phyloP scores from a whole-genome alignment of 2,797 vertebrate genomes.

The Bradypodion ventrale region DNA sequence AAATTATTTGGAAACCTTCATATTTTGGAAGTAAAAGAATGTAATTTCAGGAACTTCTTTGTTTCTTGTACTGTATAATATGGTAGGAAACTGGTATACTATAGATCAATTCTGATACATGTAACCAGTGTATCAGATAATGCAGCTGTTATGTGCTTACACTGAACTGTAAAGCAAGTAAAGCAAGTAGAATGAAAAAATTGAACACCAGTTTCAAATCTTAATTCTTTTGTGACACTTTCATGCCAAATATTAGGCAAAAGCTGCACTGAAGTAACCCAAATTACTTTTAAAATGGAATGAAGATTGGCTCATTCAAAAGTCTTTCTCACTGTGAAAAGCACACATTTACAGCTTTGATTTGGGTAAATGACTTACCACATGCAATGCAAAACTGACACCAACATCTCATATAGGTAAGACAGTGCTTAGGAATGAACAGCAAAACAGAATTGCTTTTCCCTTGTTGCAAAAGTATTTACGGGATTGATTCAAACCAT shows the following conservation, averaged over 20 bases:
- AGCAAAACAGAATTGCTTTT: conserved; percentile 11
- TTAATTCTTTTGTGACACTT: neutral
- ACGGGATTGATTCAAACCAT: neutral
- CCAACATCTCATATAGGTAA: conserved; percentile 5
- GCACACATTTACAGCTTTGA: no score
- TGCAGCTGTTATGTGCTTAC: neutral
- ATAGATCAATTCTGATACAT: neutral
- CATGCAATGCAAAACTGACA: neutral
- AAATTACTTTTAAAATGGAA: neutral
- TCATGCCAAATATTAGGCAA: neutral
- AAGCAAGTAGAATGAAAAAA: neutral
- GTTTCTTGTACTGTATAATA: conserved; percentile 53
- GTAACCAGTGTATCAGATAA: neutral
- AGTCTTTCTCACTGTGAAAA: neutral
- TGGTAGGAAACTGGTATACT: neutral
- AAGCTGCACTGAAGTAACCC: neutral
- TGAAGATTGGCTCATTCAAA: neutral
- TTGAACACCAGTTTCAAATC: neutral
- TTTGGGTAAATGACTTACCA: neutral
- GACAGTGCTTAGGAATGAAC: neutral
- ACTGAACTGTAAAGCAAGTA: neutral
- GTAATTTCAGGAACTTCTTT: conserved; percentile 2
- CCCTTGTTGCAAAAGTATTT: neutral
- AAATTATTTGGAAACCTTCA: conserved; percentile 50
- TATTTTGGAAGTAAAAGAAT: neutral